Evolutionary conservation across 2,888 invertebrate species (phyloP).

Genomic region (Zaprionus lineosus): DNA sequence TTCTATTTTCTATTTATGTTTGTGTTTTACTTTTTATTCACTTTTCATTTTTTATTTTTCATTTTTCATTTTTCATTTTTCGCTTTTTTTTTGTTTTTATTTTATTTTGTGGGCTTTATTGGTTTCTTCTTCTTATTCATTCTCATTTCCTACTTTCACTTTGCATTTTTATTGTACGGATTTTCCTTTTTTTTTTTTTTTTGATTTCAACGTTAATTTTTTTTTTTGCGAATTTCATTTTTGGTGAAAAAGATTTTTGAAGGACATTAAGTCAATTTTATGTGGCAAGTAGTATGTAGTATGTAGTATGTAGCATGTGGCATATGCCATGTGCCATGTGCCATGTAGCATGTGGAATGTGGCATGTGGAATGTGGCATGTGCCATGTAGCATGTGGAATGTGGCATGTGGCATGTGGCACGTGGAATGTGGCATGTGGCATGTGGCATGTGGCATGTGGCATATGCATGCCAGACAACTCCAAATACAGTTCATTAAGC

Average conservation of each 20-base stretch:
- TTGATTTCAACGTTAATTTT: background rate
- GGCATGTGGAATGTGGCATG: conserved; percentile 2
- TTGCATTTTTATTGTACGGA: background rate
- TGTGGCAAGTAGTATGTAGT: conserved; percentile 14
- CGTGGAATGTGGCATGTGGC: conserved; percentile 1
- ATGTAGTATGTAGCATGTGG: background rate
- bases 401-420: conserved; percentile 6
- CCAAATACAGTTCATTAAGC: conserved; percentile 39
- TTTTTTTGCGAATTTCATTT: conserved; percentile 16
- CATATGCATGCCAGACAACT: conserved; percentile 24
- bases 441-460: conserved; percentile 5
- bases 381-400: conserved; percentile 18
- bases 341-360: conserved; percentile 11
- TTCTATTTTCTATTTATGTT: background rate
- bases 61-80: background rate
- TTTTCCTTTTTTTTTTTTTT: background rate
- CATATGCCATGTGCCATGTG: background rate
- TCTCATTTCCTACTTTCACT: too few relatives aligned
- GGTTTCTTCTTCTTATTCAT: conserved; percentile 15
- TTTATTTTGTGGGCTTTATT: too few relatives aligned
- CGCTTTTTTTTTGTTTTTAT: conserved; percentile 12
- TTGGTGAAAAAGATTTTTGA: conserved; percentile 1
- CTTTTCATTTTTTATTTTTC: conserved; percentile 3
- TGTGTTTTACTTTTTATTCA: background rate
- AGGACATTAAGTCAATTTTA: conserved; percentile 27